Evolutionary conservation across 2,888 invertebrate species (phyloP).

Genomic region (Rotaria magnacalcarata): DNA sequence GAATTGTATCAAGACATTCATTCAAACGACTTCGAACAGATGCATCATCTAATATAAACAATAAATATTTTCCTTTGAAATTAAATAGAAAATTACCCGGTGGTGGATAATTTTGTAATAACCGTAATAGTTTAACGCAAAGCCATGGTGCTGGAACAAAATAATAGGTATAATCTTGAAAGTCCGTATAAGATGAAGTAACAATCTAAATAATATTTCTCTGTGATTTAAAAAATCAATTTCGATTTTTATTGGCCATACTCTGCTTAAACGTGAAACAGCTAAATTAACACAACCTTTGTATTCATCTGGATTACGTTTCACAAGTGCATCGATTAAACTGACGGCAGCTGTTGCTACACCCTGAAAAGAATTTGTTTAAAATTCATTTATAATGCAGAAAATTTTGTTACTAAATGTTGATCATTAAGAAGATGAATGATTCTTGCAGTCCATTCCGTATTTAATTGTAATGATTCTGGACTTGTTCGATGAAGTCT

Average conservation of each 20-base stretch:
- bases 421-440: slow-evolving; percentile 97
- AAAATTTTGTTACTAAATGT: slow-evolving; percentile 68
- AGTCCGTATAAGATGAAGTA: slow-evolving; percentile 94
- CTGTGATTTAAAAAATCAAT: too few species aligned
- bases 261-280: slow-evolving; percentile 77
- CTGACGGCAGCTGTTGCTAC: slow-evolving; percentile 98
- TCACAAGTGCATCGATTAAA: slow-evolving; percentile 92
- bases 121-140: slow-evolving; percentile 87
- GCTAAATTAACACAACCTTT: slow-evolving; percentile 97
- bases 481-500: slow-evolving; percentile 87
- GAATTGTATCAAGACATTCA: slow-evolving; percentile 93
- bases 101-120: slow-evolving; percentile 88
- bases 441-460: slow-evolving; percentile 98
- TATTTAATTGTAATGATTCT: slow-evolving; percentile 77
- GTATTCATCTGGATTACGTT: slow-evolving; percentile 97
- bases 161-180: slow-evolving; percentile 99
- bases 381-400: too few species aligned
- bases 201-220: slow-evolving; percentile 67
- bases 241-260: background rate
- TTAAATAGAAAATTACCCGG: background rate
- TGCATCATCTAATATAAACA: slow-evolving; percentile 67
- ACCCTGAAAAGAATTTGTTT: slow-evolving; percentile 63
- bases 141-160: slow-evolving; percentile 99
- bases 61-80: too few species aligned
- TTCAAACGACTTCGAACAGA: slow-evolving; percentile 89